Percentiles rank a stretch among this genome's conserved stretches.
Evolutionary conservation across 2,797 vertebrate genomes (phyloP).

Genomic region (Xiphophorus birchmanni): DNA sequence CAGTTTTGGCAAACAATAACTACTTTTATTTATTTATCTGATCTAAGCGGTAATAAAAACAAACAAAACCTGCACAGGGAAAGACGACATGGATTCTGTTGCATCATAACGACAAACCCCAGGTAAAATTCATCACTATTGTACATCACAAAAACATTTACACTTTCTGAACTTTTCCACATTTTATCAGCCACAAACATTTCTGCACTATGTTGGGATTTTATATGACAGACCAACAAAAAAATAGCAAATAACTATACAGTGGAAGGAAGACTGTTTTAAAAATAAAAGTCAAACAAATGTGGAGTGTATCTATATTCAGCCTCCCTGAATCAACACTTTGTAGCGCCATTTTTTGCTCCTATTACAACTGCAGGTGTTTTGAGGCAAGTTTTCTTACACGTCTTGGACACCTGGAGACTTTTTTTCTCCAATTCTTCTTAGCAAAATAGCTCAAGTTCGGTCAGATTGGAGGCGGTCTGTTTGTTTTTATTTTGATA

Average conservation of each 20-base stretch:
- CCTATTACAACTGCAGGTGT: not conserved
- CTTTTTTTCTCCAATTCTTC: too few species aligned
- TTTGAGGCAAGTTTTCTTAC: not conserved
- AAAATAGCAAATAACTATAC: not conserved
- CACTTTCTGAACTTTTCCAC: not conserved
- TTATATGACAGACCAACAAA: not conserved
- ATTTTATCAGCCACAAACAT: not conserved
- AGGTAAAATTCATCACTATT: constrained; percentile 21
- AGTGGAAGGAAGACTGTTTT: not conserved
- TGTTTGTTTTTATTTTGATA: not conserved
- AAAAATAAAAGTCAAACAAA: not conserved
- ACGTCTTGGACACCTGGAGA: not conserved
- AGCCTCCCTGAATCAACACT: not conserved
- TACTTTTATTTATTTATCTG: constrained; percentile 36
- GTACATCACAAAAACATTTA: not conserved
- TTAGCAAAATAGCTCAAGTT: not conserved
- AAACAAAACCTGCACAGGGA: not conserved
- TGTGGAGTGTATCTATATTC: not conserved
- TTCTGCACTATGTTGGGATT: not conserved
- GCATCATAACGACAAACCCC: constrained; percentile 6
- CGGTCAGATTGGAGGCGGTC: not conserved
- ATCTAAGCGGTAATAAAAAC: constrained; percentile 19
- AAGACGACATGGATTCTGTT: constrained; percentile 9
- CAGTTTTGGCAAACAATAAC: constrained; percentile 13
- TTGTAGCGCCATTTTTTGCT: not conserved